Percentiles rank a stretch among this genome's conserved stretches.
Evolutionary conservation across 92 coral and sea anemone species (phyloP).

Genomic region (Virgularia gustaviana): DNA sequence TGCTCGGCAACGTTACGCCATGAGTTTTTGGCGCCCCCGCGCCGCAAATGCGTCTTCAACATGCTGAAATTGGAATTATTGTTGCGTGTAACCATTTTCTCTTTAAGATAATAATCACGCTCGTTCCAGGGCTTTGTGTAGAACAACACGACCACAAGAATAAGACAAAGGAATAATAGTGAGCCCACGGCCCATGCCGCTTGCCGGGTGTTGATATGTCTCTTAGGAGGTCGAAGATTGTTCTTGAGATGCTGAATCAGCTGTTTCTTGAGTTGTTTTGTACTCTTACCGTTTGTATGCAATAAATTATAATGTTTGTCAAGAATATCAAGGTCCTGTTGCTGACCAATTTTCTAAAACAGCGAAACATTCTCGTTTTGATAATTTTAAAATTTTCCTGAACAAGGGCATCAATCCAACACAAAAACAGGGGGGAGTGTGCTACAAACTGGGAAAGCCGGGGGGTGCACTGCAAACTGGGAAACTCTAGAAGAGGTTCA

Average conservation of each 20-base stretch:
- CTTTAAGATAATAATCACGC: conserved; percentile 81
- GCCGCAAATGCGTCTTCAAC: conserved; percentile 57
- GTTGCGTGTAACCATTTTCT: conserved; percentile 59
- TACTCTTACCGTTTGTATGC: conserved; percentile 15
- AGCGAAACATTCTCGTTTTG: no score
- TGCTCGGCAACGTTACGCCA: conserved; percentile 58
- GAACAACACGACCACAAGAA: conserved; percentile 65
- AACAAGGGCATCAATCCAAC: no score
- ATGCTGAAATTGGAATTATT: conserved; percentile 81
- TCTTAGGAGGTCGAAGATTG: conserved; percentile 36
- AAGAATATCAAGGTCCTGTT: conserved; percentile 10
- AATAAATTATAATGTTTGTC: conserved; percentile 15
- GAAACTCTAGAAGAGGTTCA: no score
- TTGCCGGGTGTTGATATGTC: conserved; percentile 72
- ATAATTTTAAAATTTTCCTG: no score
- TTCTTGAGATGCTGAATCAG: conserved; percentile 22
- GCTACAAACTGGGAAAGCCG: no score
- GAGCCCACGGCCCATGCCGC: conserved; percentile 99
- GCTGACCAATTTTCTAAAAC: not conserved
- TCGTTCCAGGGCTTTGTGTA: conserved; percentile 86
- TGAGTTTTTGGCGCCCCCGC: conserved; percentile 41
- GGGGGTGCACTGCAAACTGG: no score
- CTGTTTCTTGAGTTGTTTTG: conserved; percentile 24
- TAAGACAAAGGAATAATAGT: conserved; percentile 66
- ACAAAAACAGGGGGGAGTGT: no score